These are phyloP conservation scores for Clitarchus hookeri DNA, from an alignment of 2,888 invertebrate genomes.

Conservation along the genomic window DNA sequence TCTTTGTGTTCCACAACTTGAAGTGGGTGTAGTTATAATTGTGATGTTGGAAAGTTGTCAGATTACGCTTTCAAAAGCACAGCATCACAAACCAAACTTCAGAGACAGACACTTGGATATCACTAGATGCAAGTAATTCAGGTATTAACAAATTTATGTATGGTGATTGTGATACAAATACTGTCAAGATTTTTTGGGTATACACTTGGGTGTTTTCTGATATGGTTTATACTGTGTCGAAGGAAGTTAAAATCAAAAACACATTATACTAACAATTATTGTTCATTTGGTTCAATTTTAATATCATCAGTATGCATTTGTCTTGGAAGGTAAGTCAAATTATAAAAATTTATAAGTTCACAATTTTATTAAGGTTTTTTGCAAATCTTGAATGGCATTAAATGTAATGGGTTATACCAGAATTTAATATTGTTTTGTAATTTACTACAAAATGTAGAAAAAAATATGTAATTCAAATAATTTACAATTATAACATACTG, in stretches of 20 bases:
- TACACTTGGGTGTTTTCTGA: neutral
- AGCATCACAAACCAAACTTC: neutral
- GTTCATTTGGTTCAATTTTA: neutral
- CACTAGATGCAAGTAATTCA: neutral
- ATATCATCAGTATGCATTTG: no score
- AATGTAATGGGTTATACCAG: neutral
- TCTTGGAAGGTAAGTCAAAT: neutral
- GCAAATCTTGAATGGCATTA: neutral
- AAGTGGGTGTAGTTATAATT: neutral
- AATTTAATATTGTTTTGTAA: neutral
- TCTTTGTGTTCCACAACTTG: neutral
- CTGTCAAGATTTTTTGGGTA: neutral
- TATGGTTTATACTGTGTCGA: neutral
- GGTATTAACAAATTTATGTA: neutral
- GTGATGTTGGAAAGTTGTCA: neutral
- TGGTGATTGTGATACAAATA: neutral
- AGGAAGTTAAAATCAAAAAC: neutral
- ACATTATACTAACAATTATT: neutral
- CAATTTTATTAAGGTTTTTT: neutral
- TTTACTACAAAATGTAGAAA: neutral
- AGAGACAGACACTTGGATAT: neutral
- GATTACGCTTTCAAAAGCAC: neutral
- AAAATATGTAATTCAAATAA: neutral
- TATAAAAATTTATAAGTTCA: neutral
- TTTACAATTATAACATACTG: neutral